Conservation (phyloP, 2,113 vertebrate species). For the Synodontis membranacea region DNA sequence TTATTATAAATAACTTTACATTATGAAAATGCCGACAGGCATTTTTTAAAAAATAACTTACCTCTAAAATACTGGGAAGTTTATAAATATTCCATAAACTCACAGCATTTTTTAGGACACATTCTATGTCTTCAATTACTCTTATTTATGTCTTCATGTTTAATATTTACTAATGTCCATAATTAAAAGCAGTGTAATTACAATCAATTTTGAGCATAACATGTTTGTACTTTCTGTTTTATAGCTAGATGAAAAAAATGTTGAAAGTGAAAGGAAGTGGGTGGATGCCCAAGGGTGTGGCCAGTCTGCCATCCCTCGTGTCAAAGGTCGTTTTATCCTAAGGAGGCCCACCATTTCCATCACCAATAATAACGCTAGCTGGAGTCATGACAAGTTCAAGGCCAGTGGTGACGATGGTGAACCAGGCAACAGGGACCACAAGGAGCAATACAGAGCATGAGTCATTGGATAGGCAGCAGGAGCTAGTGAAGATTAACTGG, state of each 20-base stretch:
- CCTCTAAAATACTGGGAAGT: background rate
- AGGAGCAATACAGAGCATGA: constrained; percentile 73
- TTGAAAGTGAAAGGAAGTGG: constrained; percentile 82
- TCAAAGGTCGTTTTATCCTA: constrained; percentile 88
- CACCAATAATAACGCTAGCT: constrained; percentile 77
- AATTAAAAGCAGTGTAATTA: background rate
- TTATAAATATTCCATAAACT: background rate
- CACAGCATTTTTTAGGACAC: background rate
- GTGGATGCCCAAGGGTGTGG: constrained; percentile 76
- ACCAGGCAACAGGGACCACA: constrained; percentile 80
- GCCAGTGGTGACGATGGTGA: constrained; percentile 79
- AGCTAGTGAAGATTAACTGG: constrained; percentile 65
- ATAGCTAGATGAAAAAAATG: constrained; percentile 89
- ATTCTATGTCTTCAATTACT: background rate
- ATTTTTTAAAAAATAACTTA: constrained; percentile 12
- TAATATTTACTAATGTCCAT: background rate
- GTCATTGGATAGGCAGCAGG: constrained; percentile 60
- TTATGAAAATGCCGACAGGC: background rate
- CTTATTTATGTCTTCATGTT: background rate
- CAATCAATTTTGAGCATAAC: background rate
- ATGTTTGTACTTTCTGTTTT: constrained; percentile 1
- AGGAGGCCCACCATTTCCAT: constrained; percentile 76
- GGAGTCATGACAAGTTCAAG: constrained; percentile 90
- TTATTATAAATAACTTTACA: background rate
- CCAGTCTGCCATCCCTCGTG: constrained; percentile 77